Conservation (phyloP, 1,140 invertebrate genomes). For the Trypoxylus dichotomus region DNA sequence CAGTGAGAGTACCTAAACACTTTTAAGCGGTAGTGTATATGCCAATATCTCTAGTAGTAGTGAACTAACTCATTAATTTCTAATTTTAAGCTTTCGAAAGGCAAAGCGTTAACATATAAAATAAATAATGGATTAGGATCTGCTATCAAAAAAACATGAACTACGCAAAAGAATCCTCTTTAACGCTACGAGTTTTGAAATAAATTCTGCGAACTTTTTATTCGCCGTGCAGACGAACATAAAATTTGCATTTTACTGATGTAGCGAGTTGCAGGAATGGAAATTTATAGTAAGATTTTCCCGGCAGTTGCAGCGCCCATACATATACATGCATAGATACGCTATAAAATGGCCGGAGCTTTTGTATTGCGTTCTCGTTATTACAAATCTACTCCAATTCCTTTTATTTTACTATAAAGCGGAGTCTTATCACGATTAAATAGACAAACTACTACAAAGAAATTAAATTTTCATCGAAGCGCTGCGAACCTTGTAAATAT, state of each 20-base stretch:
- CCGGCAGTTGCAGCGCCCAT: background rate
- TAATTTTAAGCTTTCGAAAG: background rate
- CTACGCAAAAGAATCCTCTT: background rate
- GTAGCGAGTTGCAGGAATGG: constrained; percentile 5
- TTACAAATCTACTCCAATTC: background rate
- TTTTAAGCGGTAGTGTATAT: too few species aligned
- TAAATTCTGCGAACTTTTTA: constrained; percentile 6
- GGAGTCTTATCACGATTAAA: background rate
- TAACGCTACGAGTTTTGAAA: background rate
- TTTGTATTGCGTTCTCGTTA: background rate
- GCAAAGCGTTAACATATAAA: background rate
- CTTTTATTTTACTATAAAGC: background rate
- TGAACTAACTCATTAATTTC: background rate
- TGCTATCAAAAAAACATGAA: background rate
- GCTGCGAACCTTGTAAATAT: too few species aligned
- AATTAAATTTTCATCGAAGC: too few species aligned
- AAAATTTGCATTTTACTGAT: constrained; percentile 23
- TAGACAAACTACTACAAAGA: background rate
- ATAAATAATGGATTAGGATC: constrained; percentile 13
- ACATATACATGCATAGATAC: background rate
- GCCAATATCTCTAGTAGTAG: too few species aligned
- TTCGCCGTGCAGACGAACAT: background rate
- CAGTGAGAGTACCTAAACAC: too few species aligned
- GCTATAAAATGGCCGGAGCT: background rate
- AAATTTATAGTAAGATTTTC: constrained; percentile 18